These are phyloP conservation scores for Leptinotarsa texana DNA, from an alignment of 1,140 invertebrate species.

Conservation along the genomic window DNA sequence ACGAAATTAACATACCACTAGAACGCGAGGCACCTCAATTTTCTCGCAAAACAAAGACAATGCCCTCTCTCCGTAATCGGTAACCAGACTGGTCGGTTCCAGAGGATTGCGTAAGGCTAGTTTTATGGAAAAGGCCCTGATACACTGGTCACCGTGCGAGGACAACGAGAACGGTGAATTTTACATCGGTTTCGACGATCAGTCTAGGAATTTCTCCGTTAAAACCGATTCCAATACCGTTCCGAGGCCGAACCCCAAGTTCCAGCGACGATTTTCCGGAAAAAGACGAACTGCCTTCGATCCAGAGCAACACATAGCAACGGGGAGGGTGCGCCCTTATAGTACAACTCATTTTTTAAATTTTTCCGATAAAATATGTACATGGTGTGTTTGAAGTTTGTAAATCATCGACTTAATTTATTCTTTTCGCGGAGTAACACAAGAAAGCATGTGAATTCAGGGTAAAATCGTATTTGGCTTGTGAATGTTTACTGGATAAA, in stretches of 20 bases:
- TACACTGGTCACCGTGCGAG: not conserved
- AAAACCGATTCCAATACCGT: conserved; percentile 3
- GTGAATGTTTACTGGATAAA: no score
- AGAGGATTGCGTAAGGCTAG: not conserved
- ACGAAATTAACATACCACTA: no score
- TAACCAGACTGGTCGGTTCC: no score
- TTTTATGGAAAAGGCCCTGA: not conserved
- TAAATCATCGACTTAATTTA: no score
- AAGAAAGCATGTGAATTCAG: no score
- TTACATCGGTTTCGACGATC: not conserved
- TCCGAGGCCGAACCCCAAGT: conserved; percentile 24
- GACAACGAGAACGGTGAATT: not conserved
- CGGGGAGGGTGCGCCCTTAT: conserved; percentile 41
- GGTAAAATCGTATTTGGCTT: no score
- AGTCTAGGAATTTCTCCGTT: not conserved
- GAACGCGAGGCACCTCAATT: not conserved
- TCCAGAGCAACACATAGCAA: conserved; percentile 45
- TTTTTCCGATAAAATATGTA: no score
- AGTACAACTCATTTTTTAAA: no score
- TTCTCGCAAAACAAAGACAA: conserved; percentile 9
- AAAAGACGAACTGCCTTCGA: conserved; percentile 37
- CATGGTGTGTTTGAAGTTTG: no score
- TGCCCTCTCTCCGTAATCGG: not conserved
- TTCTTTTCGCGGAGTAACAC: no score
- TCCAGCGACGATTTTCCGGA: conserved; percentile 27